Conservation (phyloP, 2,113 vertebrate species). For the Ivindomyrus marchei region DNA sequence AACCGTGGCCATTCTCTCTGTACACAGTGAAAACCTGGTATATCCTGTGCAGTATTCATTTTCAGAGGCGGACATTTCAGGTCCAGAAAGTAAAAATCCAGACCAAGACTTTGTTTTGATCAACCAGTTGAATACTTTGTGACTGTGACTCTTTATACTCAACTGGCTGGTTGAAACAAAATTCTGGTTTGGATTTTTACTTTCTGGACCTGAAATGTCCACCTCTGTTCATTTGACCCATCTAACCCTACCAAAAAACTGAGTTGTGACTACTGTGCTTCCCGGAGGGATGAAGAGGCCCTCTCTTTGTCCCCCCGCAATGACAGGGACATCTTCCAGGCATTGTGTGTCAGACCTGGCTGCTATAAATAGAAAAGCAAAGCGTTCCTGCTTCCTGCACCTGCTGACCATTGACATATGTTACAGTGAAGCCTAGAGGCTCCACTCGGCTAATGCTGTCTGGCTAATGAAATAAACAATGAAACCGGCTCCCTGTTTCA, state of each 20-base stretch:
- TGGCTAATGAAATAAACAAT: too few relatives aligned
- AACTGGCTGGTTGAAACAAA: too few relatives aligned
- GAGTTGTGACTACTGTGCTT: not conserved
- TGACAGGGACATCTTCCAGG: not conserved
- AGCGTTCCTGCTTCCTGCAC: not conserved
- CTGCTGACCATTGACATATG: not conserved
- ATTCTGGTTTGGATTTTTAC: too few relatives aligned
- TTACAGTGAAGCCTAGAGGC: slow-evolving; percentile 48
- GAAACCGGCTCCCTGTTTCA: not conserved
- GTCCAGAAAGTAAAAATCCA: too few relatives aligned
- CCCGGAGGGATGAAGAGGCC: not conserved
- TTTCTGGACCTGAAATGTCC: too few relatives aligned
- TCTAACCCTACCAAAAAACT: not conserved
- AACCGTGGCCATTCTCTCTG: not conserved
- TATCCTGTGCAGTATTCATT: not conserved
- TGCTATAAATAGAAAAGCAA: slow-evolving; percentile 5
- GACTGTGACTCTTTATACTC: too few relatives aligned
- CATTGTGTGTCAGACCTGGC: not conserved
- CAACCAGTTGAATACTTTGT: too few relatives aligned
- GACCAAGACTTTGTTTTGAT: too few relatives aligned
- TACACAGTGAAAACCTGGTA: not conserved
- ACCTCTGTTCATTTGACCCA: not conserved
- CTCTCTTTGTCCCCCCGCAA: not conserved
- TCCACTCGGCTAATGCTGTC: not conserved
- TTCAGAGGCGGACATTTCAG: not conserved